phyloP scores from a whole-genome alignment of 2,888 invertebrate species.

The Oegoconia quadripuncta region DNA sequence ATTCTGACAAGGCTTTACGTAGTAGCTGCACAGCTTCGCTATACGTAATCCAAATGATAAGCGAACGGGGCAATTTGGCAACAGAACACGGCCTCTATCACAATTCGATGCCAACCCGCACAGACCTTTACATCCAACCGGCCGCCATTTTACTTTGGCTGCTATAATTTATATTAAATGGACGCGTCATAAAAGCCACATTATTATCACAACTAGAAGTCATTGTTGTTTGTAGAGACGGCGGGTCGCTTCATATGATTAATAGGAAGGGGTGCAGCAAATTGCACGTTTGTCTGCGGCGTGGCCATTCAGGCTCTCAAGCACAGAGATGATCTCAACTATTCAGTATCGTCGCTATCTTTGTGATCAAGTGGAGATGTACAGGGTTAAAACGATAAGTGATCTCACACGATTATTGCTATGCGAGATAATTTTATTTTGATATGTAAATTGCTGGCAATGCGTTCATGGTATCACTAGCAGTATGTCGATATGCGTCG shows the following conservation, averaged over 20 bases:
- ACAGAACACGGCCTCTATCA: constrained; percentile 47
- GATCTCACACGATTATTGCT: no score
- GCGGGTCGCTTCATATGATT: neutral
- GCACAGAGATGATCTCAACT: no score
- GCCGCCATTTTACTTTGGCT: constrained; percentile 53
- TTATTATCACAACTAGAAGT: constrained; percentile 11
- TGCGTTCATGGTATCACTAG: no score
- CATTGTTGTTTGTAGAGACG: constrained; percentile 1
- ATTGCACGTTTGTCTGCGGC: neutral
- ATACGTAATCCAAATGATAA: constrained; percentile 68
- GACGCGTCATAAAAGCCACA: constrained; percentile 29
- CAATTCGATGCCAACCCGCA: constrained; percentile 61
- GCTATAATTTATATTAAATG: constrained; percentile 62
- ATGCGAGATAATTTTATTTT: no score
- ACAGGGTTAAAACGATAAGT: no score
- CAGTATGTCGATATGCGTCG: no score
- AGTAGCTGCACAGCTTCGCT: constrained; percentile 24
- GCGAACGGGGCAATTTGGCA: constrained; percentile 73
- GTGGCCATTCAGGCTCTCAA: no score
- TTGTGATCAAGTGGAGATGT: no score
- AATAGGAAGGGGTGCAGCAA: constrained; percentile 1
- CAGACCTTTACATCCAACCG: constrained; percentile 30
- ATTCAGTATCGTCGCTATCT: no score
- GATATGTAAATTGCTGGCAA: no score
- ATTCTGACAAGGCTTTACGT: constrained; percentile 4